These are phyloP conservation scores for Zoanthus sociatus DNA, from an alignment of 92 coral and sea anemone species.

Conservation along the genomic window DNA sequence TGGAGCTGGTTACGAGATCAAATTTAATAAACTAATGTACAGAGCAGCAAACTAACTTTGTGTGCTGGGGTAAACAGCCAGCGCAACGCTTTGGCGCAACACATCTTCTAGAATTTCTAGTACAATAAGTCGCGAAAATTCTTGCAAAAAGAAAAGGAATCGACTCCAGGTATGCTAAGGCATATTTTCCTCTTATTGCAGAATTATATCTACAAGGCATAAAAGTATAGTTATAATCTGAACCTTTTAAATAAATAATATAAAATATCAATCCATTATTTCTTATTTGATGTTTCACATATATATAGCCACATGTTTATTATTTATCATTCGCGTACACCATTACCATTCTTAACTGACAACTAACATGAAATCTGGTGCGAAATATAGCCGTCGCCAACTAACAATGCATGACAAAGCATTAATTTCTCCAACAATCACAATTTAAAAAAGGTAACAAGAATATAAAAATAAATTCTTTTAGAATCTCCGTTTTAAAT, in stretches of 20 bases:
- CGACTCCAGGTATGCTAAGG: background rate
- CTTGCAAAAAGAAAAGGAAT: background rate
- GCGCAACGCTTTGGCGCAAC: background rate
- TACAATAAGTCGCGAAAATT: background rate
- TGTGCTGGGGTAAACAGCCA: background rate
- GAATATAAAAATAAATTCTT: conserved; percentile 44
- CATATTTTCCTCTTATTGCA: background rate
- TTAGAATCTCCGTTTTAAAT: conserved; percentile 32
- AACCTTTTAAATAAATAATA: conserved; percentile 69
- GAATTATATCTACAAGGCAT: background rate
- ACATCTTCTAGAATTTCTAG: background rate
- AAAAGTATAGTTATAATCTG: background rate
- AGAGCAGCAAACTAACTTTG: background rate
- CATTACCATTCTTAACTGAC: background rate
- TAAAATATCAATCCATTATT: conserved; percentile 72
- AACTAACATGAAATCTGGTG: background rate
- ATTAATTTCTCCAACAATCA: conserved; percentile 3
- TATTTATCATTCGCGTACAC: background rate
- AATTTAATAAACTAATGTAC: background rate
- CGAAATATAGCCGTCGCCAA: background rate
- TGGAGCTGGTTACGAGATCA: background rate
- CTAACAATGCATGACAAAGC: background rate
- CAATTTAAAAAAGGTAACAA: conserved; percentile 16
- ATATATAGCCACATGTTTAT: conserved; percentile 14
- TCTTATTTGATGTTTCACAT: conserved; percentile 48